Conservation (phyloP, 2,113 vertebrate genomes). For the Pomatostomus ruficeps region DNA sequence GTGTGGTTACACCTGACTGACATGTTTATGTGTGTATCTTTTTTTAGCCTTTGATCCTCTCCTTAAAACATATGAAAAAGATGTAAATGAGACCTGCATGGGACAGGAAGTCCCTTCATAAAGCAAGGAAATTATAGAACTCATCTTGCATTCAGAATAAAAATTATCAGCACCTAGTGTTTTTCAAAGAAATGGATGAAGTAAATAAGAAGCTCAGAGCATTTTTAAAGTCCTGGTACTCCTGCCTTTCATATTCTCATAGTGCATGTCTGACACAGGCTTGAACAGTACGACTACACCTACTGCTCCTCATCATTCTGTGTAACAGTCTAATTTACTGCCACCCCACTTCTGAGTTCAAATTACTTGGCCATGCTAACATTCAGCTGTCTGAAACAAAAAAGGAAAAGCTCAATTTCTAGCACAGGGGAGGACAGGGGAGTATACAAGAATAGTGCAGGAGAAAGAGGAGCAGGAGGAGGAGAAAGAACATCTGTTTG, state of each 20-base stretch:
- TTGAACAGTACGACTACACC: not conserved
- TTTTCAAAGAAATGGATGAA: not conserved
- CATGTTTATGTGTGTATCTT: not conserved
- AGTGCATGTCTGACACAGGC: not conserved
- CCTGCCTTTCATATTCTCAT: not conserved
- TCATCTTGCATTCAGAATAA: not conserved
- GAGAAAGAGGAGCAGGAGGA: not conserved
- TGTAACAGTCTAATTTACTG: not conserved
- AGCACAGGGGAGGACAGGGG: not conserved
- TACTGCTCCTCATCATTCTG: not conserved
- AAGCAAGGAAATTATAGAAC: not conserved
- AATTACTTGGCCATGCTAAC: not conserved
- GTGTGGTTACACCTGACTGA: not conserved
- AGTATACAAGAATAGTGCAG: not conserved
- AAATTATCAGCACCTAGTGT: not conserved
- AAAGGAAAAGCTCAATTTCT: not conserved
- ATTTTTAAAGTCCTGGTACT: not conserved
- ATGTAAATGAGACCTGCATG: not conserved
- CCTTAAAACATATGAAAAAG: not conserved
- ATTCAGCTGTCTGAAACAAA: not conserved
- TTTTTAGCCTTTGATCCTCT: not conserved
- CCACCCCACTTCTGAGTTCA: not conserved
- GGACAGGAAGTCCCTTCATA: not conserved
- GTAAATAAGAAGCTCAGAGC: not conserved
- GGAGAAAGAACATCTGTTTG: not conserved